Evolutionary conservation across 2,888 invertebrate genomes (phyloP), one percentile per base, ranked within the genome.

Genomic region (Coelopa pilipes): DNA sequence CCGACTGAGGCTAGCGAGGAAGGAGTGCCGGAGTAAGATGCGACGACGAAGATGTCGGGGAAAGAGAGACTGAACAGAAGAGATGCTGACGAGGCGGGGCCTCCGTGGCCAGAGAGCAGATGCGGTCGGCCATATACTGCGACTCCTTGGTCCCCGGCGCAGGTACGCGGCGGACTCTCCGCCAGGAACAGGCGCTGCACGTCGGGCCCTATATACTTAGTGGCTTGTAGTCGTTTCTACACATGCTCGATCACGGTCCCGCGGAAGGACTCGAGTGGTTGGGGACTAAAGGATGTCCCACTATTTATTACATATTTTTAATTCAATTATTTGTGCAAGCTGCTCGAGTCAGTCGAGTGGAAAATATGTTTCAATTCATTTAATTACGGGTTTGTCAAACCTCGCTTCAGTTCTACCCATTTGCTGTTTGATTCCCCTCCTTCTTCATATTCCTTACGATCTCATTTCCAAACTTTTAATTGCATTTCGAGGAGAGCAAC

Each of bases 331-430:
- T 60, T 60, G 13, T 60, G 15, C 60, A 49, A 46, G 69, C 69
- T 45, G 59, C 49, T 68, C 17, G 34, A 34, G 55, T 68, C 68
- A 55, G 24, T 49, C 17, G 55, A 34, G 68, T 55, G 68, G 34
- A 68, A 24, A 70, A 69, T 12, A 60, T 60, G 60, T 70, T 70
- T 70, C 49, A 49, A 59, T 70, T 70, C 46, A 60, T 60, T 53
- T 53, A 15, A 53, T 53, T 53, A 2, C 13, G 2, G 53, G 3
- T 53, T 53, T 53, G 34, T 53, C n/a, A 53, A 7, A 34, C 34
- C 34, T 34, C 53, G 53, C 10, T 53, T 53, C n/a, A n/a, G 53
- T 53, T 53, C 10, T 53, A 2, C 7, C 34, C 34, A 34, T 34
- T 34, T 4, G 2, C 34, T 34, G 7, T 34, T 34, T 34, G 34